Evolutionary conservation across 1,140 invertebrate genomes (phyloP).

Genomic region (Papilio polyxenes): DNA sequence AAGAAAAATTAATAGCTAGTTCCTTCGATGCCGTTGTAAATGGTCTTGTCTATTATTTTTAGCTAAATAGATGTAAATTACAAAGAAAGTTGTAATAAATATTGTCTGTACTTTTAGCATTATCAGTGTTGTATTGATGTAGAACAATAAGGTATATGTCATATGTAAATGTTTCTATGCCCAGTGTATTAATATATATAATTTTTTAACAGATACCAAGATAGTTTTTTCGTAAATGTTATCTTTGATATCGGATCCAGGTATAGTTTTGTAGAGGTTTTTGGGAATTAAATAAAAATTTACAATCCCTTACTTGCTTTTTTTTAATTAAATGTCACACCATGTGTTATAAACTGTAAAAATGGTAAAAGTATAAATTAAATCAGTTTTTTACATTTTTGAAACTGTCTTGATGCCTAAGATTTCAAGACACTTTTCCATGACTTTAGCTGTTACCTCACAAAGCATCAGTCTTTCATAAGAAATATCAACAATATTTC

Average conservation of each 20-base stretch:
- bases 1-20: background rate
- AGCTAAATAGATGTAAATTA: slow-evolving; percentile 29
- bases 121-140: slow-evolving; percentile 46
- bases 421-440: slow-evolving; percentile 93
- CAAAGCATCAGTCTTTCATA: slow-evolving; percentile 93
- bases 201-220: slow-evolving; percentile 47
- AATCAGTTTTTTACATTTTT: slow-evolving; percentile 88
- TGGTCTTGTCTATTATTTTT: background rate
- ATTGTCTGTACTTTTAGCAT: slow-evolving; percentile 46
- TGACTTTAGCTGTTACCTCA: slow-evolving; percentile 94
- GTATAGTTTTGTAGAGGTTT: slow-evolving; percentile 80
- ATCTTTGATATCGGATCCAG: slow-evolving; percentile 71
- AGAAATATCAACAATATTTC: slow-evolving; percentile 91
- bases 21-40: no score
- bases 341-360: slow-evolving; percentile 27
- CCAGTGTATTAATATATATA: slow-evolving; percentile 48
- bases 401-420: slow-evolving; percentile 95
- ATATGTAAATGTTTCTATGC: slow-evolving; percentile 37
- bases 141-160: slow-evolving; percentile 44
- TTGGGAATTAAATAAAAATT: slow-evolving; percentile 76
- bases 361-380: slow-evolving; percentile 42
- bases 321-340: slow-evolving; percentile 41
- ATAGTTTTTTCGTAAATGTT: slow-evolving; percentile 64
- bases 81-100: slow-evolving; percentile 34
- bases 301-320: slow-evolving; percentile 59